Percentiles rank a stretch among this genome's conserved stretches.
Evolutionary conservation across 2,888 invertebrate species (phyloP).

Genomic region (Nebria salina): DNA sequence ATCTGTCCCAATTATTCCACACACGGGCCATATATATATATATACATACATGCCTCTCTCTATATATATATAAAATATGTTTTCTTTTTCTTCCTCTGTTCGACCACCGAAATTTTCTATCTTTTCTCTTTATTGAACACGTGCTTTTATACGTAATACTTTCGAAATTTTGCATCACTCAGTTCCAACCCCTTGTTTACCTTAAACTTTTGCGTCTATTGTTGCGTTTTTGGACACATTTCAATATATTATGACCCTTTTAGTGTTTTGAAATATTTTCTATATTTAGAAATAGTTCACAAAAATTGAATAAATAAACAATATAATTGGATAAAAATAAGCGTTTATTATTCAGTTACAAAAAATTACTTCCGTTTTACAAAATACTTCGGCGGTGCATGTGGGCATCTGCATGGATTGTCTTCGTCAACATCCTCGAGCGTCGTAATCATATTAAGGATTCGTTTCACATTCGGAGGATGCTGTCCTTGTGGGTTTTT

Average conservation of each 20-base stretch:
- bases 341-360: not conserved
- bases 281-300: too few relatives aligned
- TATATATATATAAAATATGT: not conserved
- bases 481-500: constrained; percentile 49
- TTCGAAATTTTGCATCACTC: not conserved
- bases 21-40: constrained; percentile 14
- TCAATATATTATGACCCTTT: too few relatives aligned
- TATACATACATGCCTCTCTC: not conserved
- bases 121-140: not conserved
- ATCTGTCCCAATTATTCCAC: constrained; percentile 41
- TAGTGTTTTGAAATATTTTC: too few relatives aligned
- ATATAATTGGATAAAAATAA: too few relatives aligned
- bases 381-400: not conserved
- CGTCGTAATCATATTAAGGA: constrained; percentile 47
- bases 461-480: constrained; percentile 52
- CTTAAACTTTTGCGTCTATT: too few relatives aligned
- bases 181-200: not conserved
- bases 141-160: constrained; percentile 3
- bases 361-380: not conserved
- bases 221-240: too few relatives aligned
- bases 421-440: not conserved
- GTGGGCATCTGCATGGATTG: not conserved
- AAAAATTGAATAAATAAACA: too few relatives aligned
- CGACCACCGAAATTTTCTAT: constrained; percentile 1
- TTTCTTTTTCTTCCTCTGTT: not conserved